These are phyloP conservation scores for Actinostola sp. DNA, from an alignment of 92 coral and sea anemone genomes.

Conservation along the genomic window DNA sequence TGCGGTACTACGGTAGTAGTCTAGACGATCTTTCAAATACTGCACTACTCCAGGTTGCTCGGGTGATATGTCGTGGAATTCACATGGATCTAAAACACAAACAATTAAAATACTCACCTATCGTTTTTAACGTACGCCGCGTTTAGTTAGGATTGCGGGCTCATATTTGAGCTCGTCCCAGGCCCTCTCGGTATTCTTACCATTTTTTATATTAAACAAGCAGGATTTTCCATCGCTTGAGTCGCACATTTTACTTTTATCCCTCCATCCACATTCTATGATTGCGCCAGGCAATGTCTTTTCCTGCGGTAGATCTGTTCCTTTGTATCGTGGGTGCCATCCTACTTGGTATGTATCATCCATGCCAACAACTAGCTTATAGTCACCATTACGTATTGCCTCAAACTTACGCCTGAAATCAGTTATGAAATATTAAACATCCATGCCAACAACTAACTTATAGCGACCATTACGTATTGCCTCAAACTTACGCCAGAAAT, in stretches of 20 bases:
- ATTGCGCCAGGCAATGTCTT: conserved; percentile 72
- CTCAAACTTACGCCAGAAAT: conserved; percentile 60
- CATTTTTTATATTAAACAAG: conserved; percentile 68
- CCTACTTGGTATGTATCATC: conserved; percentile 77
- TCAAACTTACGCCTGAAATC: conserved; percentile 62
- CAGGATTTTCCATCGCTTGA: conserved; percentile 76
- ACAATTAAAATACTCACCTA: neutral
- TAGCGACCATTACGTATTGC: conserved; percentile 77
- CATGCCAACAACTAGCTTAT: conserved; percentile 83
- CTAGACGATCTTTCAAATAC: conserved; percentile 60
- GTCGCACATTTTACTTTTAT: conserved; percentile 63
- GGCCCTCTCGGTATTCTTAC: conserved; percentile 29
- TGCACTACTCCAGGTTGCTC: conserved; percentile 47
- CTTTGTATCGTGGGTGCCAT: conserved; percentile 77
- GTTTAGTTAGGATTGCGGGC: no score
- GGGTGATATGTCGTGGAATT: conserved; percentile 78
- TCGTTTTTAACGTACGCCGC: no score
- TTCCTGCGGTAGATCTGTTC: conserved; percentile 21
- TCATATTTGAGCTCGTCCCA: no score
- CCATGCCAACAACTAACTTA: conserved; percentile 39
- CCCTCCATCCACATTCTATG: conserved; percentile 64
- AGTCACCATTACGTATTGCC: conserved; percentile 76
- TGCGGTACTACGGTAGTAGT: conserved; percentile 55
- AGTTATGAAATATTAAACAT: neutral
- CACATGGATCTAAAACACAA: conserved; percentile 81